A percentile compares a stretch with the other conserved stretches of the same genome.
phyloP scores from a whole-genome alignment of 2,113 vertebrate genomes.

The Taurulus bubalis region DNA sequence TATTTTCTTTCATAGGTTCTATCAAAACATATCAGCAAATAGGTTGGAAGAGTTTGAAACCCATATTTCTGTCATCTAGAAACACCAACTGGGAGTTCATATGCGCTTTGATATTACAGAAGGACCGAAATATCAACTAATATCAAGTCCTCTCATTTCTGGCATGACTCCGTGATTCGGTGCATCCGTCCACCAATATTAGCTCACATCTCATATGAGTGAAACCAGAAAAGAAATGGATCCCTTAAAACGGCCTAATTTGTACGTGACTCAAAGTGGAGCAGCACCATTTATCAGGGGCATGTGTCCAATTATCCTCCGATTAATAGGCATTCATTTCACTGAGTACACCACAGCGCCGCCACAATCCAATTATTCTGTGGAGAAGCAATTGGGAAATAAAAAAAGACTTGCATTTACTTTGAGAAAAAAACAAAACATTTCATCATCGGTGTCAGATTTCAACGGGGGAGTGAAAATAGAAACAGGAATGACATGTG shows the following conservation, averaged over 20 bases:
- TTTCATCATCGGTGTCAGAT: slow-evolving; percentile 47
- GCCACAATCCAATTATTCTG: slow-evolving; percentile 79
- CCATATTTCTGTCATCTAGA: neutral
- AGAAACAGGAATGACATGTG: slow-evolving; percentile 39
- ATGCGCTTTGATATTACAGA: neutral
- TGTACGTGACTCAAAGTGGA: slow-evolving; percentile 78
- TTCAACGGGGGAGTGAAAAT: slow-evolving; percentile 40
- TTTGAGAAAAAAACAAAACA: slow-evolving; percentile 38
- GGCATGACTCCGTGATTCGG: slow-evolving; percentile 19
- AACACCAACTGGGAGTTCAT: neutral
- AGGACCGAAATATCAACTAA: neutral
- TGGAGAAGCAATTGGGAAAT: slow-evolving; percentile 56
- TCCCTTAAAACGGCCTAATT: slow-evolving; percentile 77
- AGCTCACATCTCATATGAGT: slow-evolving; percentile 61
- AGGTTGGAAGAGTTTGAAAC: neutral
- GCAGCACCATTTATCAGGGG: slow-evolving; percentile 76
- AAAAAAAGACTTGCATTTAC: slow-evolving; percentile 68
- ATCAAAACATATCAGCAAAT: neutral
- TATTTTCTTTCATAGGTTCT: neutral
- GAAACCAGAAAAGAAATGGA: slow-evolving; percentile 76
- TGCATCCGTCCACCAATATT: slow-evolving; percentile 41
- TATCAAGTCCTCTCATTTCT: slow-evolving; percentile 38
- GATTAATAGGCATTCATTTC: slow-evolving; percentile 81
- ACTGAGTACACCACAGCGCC: slow-evolving; percentile 66
- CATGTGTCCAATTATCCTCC: slow-evolving; percentile 81